These are phyloP conservation scores for Trochalopteron elliotii DNA, from an alignment of 2,113 vertebrate genomes.

Conservation along the genomic window DNA sequence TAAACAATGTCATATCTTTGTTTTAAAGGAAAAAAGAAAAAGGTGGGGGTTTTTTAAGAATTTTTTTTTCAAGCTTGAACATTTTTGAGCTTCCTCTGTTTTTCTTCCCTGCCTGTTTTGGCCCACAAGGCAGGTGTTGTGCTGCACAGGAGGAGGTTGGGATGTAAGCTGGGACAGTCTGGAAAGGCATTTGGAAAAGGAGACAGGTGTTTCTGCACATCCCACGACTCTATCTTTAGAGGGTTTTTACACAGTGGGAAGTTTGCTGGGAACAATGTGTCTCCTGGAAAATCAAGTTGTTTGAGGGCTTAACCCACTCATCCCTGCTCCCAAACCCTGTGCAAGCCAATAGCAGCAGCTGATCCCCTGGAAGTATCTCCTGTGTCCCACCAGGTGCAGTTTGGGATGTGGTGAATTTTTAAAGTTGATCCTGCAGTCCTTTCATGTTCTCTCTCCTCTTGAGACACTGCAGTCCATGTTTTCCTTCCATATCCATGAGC, in stretches of 20 bases:
- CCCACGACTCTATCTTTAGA: neutral
- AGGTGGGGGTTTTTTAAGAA: neutral
- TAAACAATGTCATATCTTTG: neutral
- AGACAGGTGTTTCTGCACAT: neutral
- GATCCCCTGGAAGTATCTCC: neutral
- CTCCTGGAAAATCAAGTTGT: neutral
- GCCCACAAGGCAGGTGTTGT: neutral
- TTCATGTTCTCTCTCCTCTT: neutral
- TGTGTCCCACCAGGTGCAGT: neutral
- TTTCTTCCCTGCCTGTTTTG: neutral
- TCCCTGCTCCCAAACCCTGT: neutral
- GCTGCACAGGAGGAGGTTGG: neutral
- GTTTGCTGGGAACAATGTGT: neutral
- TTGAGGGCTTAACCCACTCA: neutral
- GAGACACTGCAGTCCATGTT: neutral
- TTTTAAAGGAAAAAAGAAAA: neutral
- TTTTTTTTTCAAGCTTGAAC: neutral
- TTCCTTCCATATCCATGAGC: neutral
- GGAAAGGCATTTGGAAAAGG: neutral
- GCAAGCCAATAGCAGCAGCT: rapidly evolving
- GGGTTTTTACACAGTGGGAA: neutral
- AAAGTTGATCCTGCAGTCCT: neutral
- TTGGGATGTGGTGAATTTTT: neutral
- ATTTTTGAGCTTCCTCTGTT: neutral
- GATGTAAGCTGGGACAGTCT: neutral